Base-by-base conservation (phyloP, 2,888 invertebrate genomes). In the Dasypolia templi region DNA sequence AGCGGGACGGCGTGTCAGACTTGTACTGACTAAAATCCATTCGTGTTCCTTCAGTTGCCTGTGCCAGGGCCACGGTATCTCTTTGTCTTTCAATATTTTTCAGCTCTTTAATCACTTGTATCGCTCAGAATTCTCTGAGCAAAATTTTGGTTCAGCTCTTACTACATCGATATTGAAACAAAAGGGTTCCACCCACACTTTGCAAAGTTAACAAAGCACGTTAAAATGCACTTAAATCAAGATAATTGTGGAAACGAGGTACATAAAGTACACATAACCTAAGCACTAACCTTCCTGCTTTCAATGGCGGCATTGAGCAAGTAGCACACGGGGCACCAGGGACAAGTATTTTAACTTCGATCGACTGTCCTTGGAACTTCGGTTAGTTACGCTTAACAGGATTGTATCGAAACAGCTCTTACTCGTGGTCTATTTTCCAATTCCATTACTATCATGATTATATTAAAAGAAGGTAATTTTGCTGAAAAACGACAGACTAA, bases 241-340 rank as follows among this genome's bases (percentile, higher is more conserved):
- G 67, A 61, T 67, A 66, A 55, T 77, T 35, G 32, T 61, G 44
- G 49, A 11, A 44, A 29, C 62, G 29, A 51, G 29, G 56, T 53
- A 63, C 56, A 82, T 49, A 69, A 65, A 39, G 14, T 61, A 32
- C 58, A 59, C 32, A 53, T 46, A 32, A 51, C 17, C 32, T 44
- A 35, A 75, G 61, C 35, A 32, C 29, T 72, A 53, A 68, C 75
- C 81, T 80, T 71, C 70, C 51, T 35, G 44, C n/a, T 74, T 66
- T 12, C 56, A 75, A 83, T 80, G 84, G 51, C 65, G 81, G 2
- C 84, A 80, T 79, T 81, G 84, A 71, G 32, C 46, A 83, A 56
- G 46, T 83, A 39, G 75, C 67, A 70, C 83, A 62, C 70, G 73
- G 75, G 73, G 75, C 80, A 56, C 84, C 35, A 62, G 84, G 81